A percentile compares a stretch with the other conserved stretches of the same genome.
Conservation (phyloP, 2,113 vertebrate species). For the Entomyzon cyanotis region DNA sequence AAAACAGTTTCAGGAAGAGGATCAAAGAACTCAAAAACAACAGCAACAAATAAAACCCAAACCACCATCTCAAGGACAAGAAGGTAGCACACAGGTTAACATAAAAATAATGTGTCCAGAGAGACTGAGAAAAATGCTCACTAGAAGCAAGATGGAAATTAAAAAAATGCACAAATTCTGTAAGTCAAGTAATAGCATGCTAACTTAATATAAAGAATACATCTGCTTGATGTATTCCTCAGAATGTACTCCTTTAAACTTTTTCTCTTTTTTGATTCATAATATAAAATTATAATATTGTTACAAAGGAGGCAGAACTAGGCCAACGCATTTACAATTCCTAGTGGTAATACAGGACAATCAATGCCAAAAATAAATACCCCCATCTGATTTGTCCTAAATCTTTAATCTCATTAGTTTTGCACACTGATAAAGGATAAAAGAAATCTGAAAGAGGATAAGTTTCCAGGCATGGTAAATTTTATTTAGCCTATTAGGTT, state of each 20-base stretch:
- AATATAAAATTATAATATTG: not conserved
- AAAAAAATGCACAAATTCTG: not conserved
- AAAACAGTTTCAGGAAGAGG: not conserved
- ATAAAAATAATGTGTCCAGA: not conserved
- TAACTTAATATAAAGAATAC: not conserved
- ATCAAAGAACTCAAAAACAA: not conserved
- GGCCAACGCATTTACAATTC: constrained; percentile 18
- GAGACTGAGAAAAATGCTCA: not conserved
- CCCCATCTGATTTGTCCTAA: constrained; percentile 29
- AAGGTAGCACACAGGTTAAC: not conserved
- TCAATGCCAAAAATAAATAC: constrained; percentile 40
- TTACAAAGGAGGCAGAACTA: not conserved
- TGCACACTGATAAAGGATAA: constrained; percentile 14
- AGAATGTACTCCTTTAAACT: not conserved
- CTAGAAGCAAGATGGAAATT: not conserved
- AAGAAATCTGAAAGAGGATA: not conserved
- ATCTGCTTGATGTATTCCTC: not conserved
- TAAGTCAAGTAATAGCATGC: not conserved
- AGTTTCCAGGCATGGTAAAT: not conserved
- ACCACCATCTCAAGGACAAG: not conserved
- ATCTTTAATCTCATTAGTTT: constrained; percentile 58
- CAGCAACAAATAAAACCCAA: not conserved
- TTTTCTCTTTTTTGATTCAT: not conserved
- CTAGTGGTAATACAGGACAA: not conserved
- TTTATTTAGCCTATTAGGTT: not conserved